Evolutionary conservation across 2,888 invertebrate genomes (phyloP), one percentile per base, ranked within the genome.

Genomic region (Thymelicus lineola): DNA sequence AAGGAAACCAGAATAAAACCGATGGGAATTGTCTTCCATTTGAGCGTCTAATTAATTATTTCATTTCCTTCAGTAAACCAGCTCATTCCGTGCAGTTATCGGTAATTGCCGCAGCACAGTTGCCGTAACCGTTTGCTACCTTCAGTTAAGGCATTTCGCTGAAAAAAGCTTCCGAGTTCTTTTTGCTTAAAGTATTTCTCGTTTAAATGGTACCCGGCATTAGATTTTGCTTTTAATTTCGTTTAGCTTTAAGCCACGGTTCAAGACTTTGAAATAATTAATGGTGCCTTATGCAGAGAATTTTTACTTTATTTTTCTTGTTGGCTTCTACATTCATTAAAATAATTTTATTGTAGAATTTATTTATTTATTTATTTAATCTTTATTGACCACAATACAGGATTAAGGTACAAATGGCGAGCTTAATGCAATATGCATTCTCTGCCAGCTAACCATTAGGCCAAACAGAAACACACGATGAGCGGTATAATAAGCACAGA

Each of bases 1-100:
- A 74, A 75, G 74, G 74, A 74, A 73, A 74, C 73, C 73, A 70
- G 57, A 69, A 69, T 69, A 64, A 66, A 68, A 71, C 71, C 72
- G 64, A 71, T 71, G 70, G 71, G 64, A 68, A 71, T 66, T 67
- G 66, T 68, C 72, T 73, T 73, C 75, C 72, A 72, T 66, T 60
- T 38, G 53, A 58, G 45, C 50, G 71, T 68, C 69, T 64, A 62
- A 55, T 70, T 73, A 72, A 73, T 73, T 73, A 70, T 68, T 72
- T 65, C 53, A 69, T 72, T 74, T 75, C 73, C 72, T 72, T 61
- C 42, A 55, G 53, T 62, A 66, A 69, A 57, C 59, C 48, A 55
- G 63, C 61, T 45, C 36, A 57, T 60, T 45, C 28, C 36, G 62
- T 46, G 46, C 58, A 69, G 63, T 69, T 63, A 63, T 48, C 63